These are phyloP conservation scores for Fringilla coelebs DNA, from an alignment of 2,797 vertebrate genomes.

Conservation along the genomic window DNA sequence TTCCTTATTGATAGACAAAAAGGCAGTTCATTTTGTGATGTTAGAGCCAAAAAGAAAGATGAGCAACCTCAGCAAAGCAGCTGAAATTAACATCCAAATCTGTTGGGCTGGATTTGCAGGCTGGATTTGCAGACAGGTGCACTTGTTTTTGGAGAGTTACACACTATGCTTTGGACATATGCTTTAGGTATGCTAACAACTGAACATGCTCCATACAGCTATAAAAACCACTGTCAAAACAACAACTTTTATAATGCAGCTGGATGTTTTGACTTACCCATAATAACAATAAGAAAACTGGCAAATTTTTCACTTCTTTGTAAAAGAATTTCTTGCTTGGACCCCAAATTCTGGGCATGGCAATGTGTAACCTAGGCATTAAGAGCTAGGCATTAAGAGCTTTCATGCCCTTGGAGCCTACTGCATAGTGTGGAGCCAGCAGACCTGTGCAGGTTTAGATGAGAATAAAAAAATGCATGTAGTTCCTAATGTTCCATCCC, in stretches of 20 bases:
- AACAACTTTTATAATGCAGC: not conserved
- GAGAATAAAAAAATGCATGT: not conserved
- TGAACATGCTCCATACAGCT: not conserved
- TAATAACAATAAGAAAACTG: not conserved
- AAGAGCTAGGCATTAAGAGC: not conserved
- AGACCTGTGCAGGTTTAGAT: not conserved
- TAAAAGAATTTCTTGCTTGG: not conserved
- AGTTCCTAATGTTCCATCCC: not conserved
- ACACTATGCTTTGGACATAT: not conserved
- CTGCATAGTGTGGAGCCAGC: not conserved
- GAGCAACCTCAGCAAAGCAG: constrained; percentile 46
- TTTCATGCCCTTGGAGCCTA: not conserved
- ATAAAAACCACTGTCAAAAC: not conserved
- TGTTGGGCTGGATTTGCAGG: too few relatives aligned
- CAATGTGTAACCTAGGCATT: not conserved
- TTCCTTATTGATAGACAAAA: constrained; percentile 68
- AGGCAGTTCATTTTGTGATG: constrained; percentile 35
- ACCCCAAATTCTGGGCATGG: not conserved
- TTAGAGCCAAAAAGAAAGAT: constrained; percentile 57
- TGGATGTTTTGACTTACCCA: not conserved
- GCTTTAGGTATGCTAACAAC: not conserved
- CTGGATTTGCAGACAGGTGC: constrained; percentile 5
- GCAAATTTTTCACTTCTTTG: not conserved
- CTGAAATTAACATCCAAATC: constrained; percentile 34
- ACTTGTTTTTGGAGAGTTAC: not conserved